Evolutionary conservation across 2,888 invertebrate genomes (phyloP).

Genomic region (Piscicola geometra): DNA sequence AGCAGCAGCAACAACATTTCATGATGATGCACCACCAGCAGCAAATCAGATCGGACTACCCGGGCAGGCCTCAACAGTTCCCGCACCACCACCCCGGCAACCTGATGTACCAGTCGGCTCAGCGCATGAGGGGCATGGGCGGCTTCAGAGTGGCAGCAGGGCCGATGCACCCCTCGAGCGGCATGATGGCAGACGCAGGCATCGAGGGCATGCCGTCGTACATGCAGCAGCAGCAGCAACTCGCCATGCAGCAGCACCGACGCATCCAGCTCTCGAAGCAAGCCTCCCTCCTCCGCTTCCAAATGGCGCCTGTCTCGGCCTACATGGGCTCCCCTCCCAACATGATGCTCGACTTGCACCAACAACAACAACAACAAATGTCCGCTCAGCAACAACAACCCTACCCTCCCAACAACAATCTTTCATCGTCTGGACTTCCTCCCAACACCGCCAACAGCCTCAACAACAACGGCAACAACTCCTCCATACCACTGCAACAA

Average conservation of each 20-base stretch:
- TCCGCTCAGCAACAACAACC: constrained; percentile 10
- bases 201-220: not conserved
- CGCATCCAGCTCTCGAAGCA: constrained; percentile 23
- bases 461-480: not conserved
- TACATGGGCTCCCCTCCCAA: constrained; percentile 20
- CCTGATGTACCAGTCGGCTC: constrained; percentile 25
- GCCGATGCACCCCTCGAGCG: constrained; percentile 24
- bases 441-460: not conserved
- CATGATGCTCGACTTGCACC: constrained; percentile 30
- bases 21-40: constrained; percentile 36
- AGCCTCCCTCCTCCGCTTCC: constrained; percentile 1
- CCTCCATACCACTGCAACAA: not conserved
- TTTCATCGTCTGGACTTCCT: constrained; percentile 9
- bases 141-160: not conserved
- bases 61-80: constrained; percentile 26
- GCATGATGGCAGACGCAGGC: not conserved
- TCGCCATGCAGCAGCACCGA: constrained; percentile 1
- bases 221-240: constrained; percentile 21
- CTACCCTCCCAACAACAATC: not conserved
- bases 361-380: constrained; percentile 8
- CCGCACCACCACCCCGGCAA: constrained; percentile 8
- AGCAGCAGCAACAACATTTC: constrained; percentile 33
- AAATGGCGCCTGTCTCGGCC: not conserved
- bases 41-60: constrained; percentile 25
- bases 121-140: constrained; percentile 29